A percentile compares a stretch with the other conserved stretches of the same genome.
phyloP scores from a whole-genome alignment of 2,113 vertebrate genomes.

The Microcebus murinus region DNA sequence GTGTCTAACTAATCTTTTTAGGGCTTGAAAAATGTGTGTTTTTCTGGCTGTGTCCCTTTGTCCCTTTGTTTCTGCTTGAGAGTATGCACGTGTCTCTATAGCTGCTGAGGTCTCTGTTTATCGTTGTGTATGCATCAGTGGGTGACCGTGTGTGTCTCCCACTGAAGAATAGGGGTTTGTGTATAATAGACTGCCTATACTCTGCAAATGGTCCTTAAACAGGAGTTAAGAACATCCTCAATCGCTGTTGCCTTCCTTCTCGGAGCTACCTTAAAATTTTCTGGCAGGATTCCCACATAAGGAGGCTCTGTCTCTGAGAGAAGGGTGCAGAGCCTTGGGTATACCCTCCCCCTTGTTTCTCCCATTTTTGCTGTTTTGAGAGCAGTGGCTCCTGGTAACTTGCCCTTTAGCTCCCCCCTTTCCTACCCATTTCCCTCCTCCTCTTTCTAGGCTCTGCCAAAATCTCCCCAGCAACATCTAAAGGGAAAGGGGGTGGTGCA shows the following conservation, averaged over 20 bases:
- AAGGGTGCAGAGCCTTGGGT: not conserved
- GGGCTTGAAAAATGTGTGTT: conserved; percentile 40
- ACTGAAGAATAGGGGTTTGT: not conserved
- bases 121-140: not conserved
- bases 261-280: conserved; percentile 60
- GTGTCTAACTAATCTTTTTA: conserved; percentile 7
- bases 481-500: not conserved
- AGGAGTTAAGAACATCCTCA: not conserved
- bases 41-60: conserved; percentile 46
- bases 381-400: conserved; percentile 49
- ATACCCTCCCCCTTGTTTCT: conserved; percentile 53
- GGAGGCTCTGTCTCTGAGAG: not conserved
- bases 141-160: not conserved
- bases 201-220: conserved; percentile 18
- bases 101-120: conserved; percentile 34
- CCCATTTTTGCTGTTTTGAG: conserved; percentile 53
- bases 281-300: conserved; percentile 34
- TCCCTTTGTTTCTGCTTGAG: conserved; percentile 48
- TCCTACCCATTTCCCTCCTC: conserved; percentile 1
- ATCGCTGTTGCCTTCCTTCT: not conserved
- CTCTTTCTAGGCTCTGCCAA: conserved; percentile 44
- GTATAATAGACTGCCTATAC: not conserved
- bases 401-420: conserved; percentile 21
- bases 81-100: not conserved
- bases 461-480: conserved; percentile 64